phyloP scores from a whole-genome alignment of 2,888 invertebrate genomes.

The Drosophila fungiperda region DNA sequence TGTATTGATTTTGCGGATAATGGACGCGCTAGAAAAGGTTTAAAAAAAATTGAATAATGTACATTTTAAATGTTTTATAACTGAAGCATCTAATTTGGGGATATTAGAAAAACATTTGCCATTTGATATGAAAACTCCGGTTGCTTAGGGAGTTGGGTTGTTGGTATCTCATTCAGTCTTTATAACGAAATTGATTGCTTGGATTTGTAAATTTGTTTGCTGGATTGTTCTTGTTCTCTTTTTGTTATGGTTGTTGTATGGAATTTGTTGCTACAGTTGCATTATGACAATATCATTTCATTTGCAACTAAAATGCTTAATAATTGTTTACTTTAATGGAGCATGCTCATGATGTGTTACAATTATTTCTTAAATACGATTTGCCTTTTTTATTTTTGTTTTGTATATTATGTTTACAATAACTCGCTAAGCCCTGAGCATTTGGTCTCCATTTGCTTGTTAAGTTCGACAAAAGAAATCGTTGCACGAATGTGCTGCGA shows the following conservation, averaged over 20 bases:
- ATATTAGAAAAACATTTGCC: slow-evolving; percentile 50
- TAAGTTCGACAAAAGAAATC: slow-evolving; percentile 78
- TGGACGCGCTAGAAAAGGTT: slow-evolving; percentile 63
- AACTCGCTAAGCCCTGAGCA: slow-evolving; percentile 82
- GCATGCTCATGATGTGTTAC: slow-evolving; percentile 77
- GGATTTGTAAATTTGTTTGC: slow-evolving; percentile 75
- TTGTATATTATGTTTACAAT: slow-evolving; percentile 60
- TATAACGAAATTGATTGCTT: slow-evolving; percentile 77
- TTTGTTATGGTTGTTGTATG: slow-evolving; percentile 28
- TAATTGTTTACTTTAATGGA: slow-evolving; percentile 64
- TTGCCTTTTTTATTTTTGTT: slow-evolving; percentile 32
- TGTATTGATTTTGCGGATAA: slow-evolving; percentile 36
- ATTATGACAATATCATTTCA: slow-evolving; percentile 42
- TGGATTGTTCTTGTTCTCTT: slow-evolving; percentile 71
- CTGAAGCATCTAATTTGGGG: slow-evolving; percentile 57
- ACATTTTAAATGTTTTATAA: slow-evolving; percentile 30
- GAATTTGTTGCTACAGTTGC: slow-evolving; percentile 26
- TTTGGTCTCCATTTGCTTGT: slow-evolving; percentile 81
- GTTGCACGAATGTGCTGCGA: slow-evolving; percentile 42
- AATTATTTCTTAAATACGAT: slow-evolving; percentile 69
- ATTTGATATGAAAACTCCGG: slow-evolving; percentile 57
- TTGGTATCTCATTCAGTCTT: slow-evolving; percentile 66
- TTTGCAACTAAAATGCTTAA: slow-evolving; percentile 52
- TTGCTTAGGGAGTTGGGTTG: slow-evolving; percentile 38
- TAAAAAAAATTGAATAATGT: slow-evolving; percentile 24